Evolutionary conservation across 2,888 invertebrate genomes (phyloP).

Genomic region (Volucella inflata): DNA sequence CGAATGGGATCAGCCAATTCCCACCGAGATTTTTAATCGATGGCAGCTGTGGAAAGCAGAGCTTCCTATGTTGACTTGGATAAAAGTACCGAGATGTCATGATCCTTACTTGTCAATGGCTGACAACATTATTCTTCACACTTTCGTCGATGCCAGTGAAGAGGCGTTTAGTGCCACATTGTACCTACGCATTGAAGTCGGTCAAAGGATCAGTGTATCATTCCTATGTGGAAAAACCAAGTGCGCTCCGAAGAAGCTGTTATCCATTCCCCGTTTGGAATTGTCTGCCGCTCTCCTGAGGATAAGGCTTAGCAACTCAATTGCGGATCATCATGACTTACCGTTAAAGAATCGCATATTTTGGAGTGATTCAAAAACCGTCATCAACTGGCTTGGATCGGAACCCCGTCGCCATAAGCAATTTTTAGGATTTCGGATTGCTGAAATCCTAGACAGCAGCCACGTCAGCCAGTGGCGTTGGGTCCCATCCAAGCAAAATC

Average conservation of each 20-base stretch:
- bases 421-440: slow-evolving; percentile 75
- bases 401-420: slow-evolving; percentile 50
- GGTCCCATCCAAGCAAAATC: slow-evolving; percentile 75
- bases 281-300: slow-evolving; percentile 33
- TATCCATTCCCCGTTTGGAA: slow-evolving; percentile 10
- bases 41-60: slow-evolving; percentile 20
- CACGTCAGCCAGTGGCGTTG: slow-evolving; percentile 75
- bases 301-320: slow-evolving; percentile 4
- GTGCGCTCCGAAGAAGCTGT: slow-evolving; percentile 6
- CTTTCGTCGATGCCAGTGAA: background rate
- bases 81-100: slow-evolving; percentile 16
- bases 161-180: slow-evolving; percentile 16
- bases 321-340: slow-evolving; percentile 11
- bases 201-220: background rate
- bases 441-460: slow-evolving; percentile 72
- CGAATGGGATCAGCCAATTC: slow-evolving; percentile 34
- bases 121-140: background rate
- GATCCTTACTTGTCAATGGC: background rate
- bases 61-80: background rate
- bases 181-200: slow-evolving; percentile 1
- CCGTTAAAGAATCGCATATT: background rate
- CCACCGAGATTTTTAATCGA: background rate
- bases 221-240: slow-evolving; percentile 19
- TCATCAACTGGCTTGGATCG: slow-evolving; percentile 40
- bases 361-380: slow-evolving; percentile 52